Base-by-base conservation (phyloP, 2,888 invertebrate genomes). In the Ectropis crepuscularia region DNA sequence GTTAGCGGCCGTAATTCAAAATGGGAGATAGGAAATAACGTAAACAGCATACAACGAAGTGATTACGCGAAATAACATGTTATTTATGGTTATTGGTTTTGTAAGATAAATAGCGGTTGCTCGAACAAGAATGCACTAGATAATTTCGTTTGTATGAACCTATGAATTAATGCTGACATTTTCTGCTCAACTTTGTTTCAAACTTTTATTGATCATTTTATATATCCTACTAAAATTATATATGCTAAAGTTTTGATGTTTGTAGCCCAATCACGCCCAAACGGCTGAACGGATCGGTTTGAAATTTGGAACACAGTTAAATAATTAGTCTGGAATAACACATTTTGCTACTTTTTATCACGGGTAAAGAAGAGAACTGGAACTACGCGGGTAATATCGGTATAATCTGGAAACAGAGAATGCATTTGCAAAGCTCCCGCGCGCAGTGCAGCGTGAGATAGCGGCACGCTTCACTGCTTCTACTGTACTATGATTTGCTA, bases 1-100 rank as follows among this genome's bases (percentile, higher is more conserved):
- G 48, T 59, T 64, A 53, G 49, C 70, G 66, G 73, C 72, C 73
- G 76, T 78, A 79, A 86, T 85, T 84, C 78, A 67, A 81, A 81
- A 85, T 83, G 81, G 79, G 73, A 83, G 81, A 83, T 83, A 79
- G 81, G 82, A 81, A 81, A 79, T 81, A 77, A 53, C 42, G 73
- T 54, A 81, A 82, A 82, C 84, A 81, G 78, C 71, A 68, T 65
- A 73, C 75, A 75, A 68, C 55, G 43, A 64, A 70, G 75, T 78
- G 79, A 82, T 79, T 78, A 75, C 54, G 46, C 51, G 57, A 58
- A 66, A 68, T 66, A 59, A 67, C 60, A 38, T 54, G 63, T 63
- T 66, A 61, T 65, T 65, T 60, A 54, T 57, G 63, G 53, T 60
- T 61, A 68, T 70, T 62, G 60, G 57, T 53, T 54, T 43, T 43